Base-by-base conservation (phyloP, 2,888 invertebrate genomes). In the Folsomia manolachei region DNA sequence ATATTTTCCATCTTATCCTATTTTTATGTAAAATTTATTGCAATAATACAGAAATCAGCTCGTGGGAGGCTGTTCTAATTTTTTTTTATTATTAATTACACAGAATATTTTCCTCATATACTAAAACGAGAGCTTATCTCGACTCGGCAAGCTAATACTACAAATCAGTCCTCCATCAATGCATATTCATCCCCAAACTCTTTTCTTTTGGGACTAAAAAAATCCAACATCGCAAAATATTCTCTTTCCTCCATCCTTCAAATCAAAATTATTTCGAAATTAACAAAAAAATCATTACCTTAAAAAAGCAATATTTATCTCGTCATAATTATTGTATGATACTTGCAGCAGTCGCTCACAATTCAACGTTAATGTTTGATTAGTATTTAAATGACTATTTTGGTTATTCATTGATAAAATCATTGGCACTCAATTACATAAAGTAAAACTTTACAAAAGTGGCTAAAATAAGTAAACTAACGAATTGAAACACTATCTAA, bases 341-440 rank as follows among this genome's bases (percentile, higher is more conserved):
- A 39, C 39, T 39, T n/a, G n/a, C n/a, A n/a, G n/a, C n/a, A n/a
- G n/a, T n/a, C n/a, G n/a, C n/a, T n/a, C n/a, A n/a, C n/a, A 39
- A 39, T 39, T 14, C 39, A 39, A 4, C 19, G 19, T 62, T 62
- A 62, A 62, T 24, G 25, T n/a, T 2, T 25, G 62, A 62, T 62
- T 62, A 62, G 26, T 24, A 23, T 62, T 14, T 62, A 23, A 23
- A 62, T 62, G 23, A 62, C 56, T 56, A 56, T 56, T 56, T 21
- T 7, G 7, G 56, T 56, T 56, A 56, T 56, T 56, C n/a, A 56
- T 56, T 56, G n/a, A n/a, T 18, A 56, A 56, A 56, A 56, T 19
- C 18, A 56, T 56, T n/a, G 56, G 56, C 56, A 56, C 56, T 56
- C 56, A 9, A 39, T 14, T 39, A 14, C 4, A 39, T 39, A 39